Evolutionary conservation across 2,888 invertebrate species (phyloP).

Genomic region (Dermolepida albohirtum): DNA sequence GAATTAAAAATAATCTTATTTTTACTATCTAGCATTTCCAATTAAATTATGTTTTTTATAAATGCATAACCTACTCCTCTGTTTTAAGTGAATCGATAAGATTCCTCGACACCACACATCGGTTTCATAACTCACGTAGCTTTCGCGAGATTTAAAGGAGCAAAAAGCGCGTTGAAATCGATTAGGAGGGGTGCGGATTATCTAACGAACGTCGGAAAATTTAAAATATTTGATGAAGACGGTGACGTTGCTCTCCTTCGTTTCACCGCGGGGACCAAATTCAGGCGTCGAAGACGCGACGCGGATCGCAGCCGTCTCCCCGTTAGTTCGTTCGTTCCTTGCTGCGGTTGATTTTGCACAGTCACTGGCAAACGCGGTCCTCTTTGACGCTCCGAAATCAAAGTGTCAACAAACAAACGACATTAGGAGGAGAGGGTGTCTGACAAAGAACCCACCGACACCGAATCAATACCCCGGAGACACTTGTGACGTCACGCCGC

Average conservation of each 20-base stretch:
- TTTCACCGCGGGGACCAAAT: conserved; percentile 9
- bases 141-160: too few species aligned
- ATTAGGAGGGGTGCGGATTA: conserved; percentile 7
- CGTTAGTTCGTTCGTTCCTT: not conserved
- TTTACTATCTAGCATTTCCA: too few species aligned
- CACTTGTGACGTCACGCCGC: conserved; percentile 56
- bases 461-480: conserved; percentile 60
- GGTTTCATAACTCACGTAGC: too few species aligned
- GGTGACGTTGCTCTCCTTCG: conserved; percentile 23
- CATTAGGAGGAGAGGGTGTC: conserved; percentile 58
- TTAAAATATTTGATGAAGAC: conserved; percentile 36
- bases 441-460: conserved; percentile 52
- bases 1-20: too few species aligned
- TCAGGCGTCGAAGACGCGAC: not conserved
- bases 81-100: too few species aligned
- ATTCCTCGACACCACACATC: too few species aligned
- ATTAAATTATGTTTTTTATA: too few species aligned
- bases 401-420: conserved; percentile 64
- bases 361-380: conserved; percentile 41
- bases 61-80: too few species aligned
- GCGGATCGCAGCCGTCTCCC: not conserved
- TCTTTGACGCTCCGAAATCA: conserved; percentile 54
- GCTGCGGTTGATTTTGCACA: conserved; percentile 42
- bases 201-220: conserved; percentile 22
- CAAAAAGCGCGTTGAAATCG: conserved; percentile 7